phyloP scores from a whole-genome alignment of 2,797 vertebrate genomes.

The Lithobates pipiens region DNA sequence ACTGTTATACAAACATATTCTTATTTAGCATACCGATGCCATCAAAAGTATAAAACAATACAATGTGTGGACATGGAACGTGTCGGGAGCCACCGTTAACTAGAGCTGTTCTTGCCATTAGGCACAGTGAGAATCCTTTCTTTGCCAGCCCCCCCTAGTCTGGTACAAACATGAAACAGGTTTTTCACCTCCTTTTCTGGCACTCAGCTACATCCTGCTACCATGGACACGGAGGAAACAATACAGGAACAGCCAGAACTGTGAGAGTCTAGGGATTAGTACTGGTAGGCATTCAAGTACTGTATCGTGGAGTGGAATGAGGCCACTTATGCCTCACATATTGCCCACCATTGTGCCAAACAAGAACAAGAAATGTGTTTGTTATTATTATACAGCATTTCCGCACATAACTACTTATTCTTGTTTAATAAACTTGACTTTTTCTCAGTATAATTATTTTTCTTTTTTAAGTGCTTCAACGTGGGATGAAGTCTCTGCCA shows the following conservation, averaged over 20 bases:
- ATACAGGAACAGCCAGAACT: background rate
- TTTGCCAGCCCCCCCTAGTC: background rate
- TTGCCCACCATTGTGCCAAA: too few relatives aligned
- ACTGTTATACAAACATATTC: too few relatives aligned
- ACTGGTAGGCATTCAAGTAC: background rate
- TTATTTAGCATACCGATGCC: too few relatives aligned
- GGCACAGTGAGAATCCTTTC: background rate
- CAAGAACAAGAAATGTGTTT: too few relatives aligned
- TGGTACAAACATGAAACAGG: background rate
- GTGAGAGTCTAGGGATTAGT: background rate
- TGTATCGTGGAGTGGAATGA: background rate
- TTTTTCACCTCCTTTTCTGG: background rate
- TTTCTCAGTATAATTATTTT: background rate
- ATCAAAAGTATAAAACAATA: too few relatives aligned
- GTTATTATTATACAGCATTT: too few relatives aligned
- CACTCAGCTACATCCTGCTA: background rate
- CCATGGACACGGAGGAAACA: background rate
- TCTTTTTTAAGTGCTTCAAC: background rate
- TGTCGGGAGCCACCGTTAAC: too few relatives aligned
- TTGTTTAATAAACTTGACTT: background rate
- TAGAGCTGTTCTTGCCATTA: background rate
- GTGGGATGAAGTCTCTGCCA: background rate
- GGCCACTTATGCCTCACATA: too few relatives aligned
- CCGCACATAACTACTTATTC: background rate
- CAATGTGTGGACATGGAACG: too few relatives aligned